Evolutionary conservation across 2,113 vertebrate genomes (phyloP).

Genomic region (Fregata magnificens): DNA sequence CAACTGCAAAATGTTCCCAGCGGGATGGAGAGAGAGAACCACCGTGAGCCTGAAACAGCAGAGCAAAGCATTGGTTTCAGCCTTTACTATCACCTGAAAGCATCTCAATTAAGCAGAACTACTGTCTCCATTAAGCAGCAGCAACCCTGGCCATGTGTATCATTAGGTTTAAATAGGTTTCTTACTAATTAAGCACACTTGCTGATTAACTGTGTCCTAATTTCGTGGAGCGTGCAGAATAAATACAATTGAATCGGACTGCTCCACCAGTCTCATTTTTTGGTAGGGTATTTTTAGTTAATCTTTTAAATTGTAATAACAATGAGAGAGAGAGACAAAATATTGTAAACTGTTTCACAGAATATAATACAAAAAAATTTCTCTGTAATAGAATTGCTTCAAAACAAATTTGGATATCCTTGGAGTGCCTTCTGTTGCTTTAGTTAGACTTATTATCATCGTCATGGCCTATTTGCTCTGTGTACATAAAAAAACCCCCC

Average conservation of each 20-base stretch:
- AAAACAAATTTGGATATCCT: neutral
- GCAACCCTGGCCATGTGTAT: neutral
- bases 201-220: neutral
- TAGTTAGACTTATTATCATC: neutral
- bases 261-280: neutral
- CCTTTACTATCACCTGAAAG: neutral
- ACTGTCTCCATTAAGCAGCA: neutral
- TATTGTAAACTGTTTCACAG: neutral
- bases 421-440: neutral
- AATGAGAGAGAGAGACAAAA: neutral
- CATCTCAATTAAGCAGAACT: neutral
- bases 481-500: accelerated
- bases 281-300: neutral
- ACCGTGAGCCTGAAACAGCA: neutral
- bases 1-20: neutral
- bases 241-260: neutral
- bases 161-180: slow-evolving; percentile 19
- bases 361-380: neutral
- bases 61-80: neutral
- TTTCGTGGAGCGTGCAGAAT: neutral
- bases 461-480: neutral
- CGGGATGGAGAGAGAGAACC: neutral
- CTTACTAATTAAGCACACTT: slow-evolving; percentile 23
- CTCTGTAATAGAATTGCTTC: neutral
- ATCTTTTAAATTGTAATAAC: neutral